Evolutionary conservation across 2,113 vertebrate genomes (phyloP).

Genomic region (Caranx melampygus): DNA sequence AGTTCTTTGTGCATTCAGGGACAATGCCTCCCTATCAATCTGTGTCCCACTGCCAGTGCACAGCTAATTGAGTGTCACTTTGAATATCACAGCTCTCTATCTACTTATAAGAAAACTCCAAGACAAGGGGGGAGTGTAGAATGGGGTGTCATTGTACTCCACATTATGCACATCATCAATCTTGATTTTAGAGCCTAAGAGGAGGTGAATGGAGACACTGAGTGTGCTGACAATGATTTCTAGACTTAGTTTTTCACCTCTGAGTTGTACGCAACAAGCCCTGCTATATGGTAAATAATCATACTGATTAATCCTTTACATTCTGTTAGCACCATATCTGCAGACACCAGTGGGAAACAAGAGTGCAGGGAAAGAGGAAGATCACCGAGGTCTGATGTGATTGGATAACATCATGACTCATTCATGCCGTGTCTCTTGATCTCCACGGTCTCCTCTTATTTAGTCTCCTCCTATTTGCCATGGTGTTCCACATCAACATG

Average conservation of each 20-base stretch:
- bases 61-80: slow-evolving; percentile 76
- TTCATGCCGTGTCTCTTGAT: slow-evolving; percentile 17
- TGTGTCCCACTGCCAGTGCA: slow-evolving; percentile 51
- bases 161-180: slow-evolving; percentile 73
- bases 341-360: background rate
- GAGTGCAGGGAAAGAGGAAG: slow-evolving; percentile 1
- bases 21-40: slow-evolving; percentile 57
- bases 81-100: slow-evolving; percentile 66
- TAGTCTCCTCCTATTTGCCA: slow-evolving; percentile 3
- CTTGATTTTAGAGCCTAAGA: slow-evolving; percentile 70
- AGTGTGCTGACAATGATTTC: slow-evolving; percentile 37
- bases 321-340: background rate
- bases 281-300: slow-evolving; percentile 37
- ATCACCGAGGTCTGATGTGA: slow-evolving; percentile 27
- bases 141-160: slow-evolving; percentile 55
- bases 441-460: background rate
- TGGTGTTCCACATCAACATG: slow-evolving; percentile 37
- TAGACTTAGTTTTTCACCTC: slow-evolving; percentile 4
- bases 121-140: slow-evolving; percentile 55
- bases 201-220: slow-evolving; percentile 43
- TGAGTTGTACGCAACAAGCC: slow-evolving; percentile 5
- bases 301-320: slow-evolving; percentile 38
- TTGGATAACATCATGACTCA: slow-evolving; percentile 20
- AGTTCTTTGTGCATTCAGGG: slow-evolving; percentile 38
- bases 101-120: slow-evolving; percentile 55